Evolutionary conservation across 2,797 vertebrate species (phyloP).

Genomic region (Craterocephalus amniculus): DNA sequence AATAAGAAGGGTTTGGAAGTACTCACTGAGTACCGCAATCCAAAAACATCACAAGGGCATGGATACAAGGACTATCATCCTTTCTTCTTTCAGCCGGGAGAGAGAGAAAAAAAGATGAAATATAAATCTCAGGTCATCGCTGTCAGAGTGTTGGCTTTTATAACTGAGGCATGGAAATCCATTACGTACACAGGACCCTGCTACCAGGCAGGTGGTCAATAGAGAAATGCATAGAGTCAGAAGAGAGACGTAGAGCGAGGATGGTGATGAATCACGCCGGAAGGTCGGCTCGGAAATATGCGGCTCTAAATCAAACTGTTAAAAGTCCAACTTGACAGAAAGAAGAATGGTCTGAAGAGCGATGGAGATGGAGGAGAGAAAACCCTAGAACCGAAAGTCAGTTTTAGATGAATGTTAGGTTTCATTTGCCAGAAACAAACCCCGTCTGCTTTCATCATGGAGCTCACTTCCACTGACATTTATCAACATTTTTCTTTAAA

Average conservation of each 20-base stretch:
- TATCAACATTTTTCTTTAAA: not conserved
- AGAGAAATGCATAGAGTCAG: conserved; percentile 14
- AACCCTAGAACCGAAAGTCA: not conserved
- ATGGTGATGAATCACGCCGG: conserved; percentile 34
- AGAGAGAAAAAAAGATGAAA: not conserved
- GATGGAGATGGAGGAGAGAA: conserved; percentile 22
- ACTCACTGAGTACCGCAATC: too few relatives aligned
- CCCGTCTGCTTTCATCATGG: not conserved
- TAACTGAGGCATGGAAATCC: conserved; percentile 39
- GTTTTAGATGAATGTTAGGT: not conserved
- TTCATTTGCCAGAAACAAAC: conserved; percentile 31
- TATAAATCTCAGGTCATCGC: conserved; percentile 41
- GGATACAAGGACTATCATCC: too few relatives aligned
- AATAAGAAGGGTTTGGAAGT: too few relatives aligned
- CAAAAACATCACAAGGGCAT: conserved; percentile 14
- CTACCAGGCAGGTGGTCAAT: conserved; percentile 26
- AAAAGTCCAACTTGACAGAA: conserved; percentile 33
- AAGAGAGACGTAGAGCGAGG: conserved; percentile 10
- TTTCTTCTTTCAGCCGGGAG: not conserved
- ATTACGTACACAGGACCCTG: conserved; percentile 23
- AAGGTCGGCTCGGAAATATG: conserved; percentile 33
- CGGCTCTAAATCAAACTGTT: conserved; percentile 55
- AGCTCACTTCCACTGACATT: not conserved
- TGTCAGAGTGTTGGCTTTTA: conserved; percentile 44
- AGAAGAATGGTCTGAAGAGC: conserved; percentile 19